These are phyloP conservation scores for Paralichthys olivaceus DNA, from an alignment of 2,113 vertebrate genomes.

Conservation along the genomic window DNA sequence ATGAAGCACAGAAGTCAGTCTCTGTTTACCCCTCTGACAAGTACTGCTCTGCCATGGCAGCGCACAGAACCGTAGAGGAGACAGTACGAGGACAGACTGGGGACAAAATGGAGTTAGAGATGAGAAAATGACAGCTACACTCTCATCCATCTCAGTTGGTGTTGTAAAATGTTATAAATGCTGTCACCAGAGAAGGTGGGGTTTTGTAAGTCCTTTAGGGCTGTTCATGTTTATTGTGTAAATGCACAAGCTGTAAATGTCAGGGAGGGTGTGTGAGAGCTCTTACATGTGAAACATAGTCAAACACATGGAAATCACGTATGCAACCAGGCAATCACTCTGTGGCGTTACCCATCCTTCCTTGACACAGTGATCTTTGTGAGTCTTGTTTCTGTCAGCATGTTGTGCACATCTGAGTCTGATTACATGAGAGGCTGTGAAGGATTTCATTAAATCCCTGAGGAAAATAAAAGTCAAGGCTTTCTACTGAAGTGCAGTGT, in stretches of 20 bases:
- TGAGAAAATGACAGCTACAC: neutral
- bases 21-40: neutral
- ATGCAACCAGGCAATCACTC: neutral
- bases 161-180: neutral
- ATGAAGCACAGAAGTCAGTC: conserved; percentile 10
- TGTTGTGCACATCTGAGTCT: conserved; percentile 18
- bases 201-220: no score
- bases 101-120: neutral
- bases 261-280: neutral
- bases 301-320: neutral
- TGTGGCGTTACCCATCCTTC: neutral
- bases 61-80: neutral
- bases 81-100: neutral
- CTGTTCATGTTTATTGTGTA: no score
- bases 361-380: neutral
- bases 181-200: neutral
- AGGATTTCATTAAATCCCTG: conserved; percentile 7
- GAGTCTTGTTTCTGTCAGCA: neutral
- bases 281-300: neutral
- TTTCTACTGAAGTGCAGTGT: conserved; percentile 6
- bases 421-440: conserved; percentile 10
- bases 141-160: no score
- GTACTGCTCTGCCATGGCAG: neutral
- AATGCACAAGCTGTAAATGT: neutral
- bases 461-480: conserved; percentile 24